These are phyloP conservation scores for Scaptomyza tumidula DNA, from an alignment of 2,888 invertebrate species.

Conservation along the genomic window DNA sequence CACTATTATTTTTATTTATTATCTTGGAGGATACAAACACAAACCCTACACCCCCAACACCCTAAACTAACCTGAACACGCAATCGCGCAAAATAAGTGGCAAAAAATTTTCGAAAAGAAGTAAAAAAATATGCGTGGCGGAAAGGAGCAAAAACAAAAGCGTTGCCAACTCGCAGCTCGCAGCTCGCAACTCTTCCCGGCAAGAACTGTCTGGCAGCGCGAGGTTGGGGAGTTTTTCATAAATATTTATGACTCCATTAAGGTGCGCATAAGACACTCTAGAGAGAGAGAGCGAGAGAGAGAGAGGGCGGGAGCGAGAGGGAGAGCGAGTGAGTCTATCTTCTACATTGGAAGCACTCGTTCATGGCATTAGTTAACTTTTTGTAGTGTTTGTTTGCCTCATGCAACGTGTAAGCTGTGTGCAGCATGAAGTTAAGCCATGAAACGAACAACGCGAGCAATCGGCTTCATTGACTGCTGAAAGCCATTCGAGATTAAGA, in stretches of 20 bases:
- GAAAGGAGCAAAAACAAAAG: conserved; percentile 47
- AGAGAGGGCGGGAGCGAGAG: conserved; percentile 49
- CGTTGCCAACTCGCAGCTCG: conserved; percentile 11
- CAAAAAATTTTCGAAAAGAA: conserved; percentile 55
- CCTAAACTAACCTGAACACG: conserved; percentile 5
- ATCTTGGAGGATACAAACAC: conserved; percentile 39
- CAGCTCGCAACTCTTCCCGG: not conserved
- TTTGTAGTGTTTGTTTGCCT: conserved; percentile 30
- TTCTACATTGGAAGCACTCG: conserved; percentile 35
- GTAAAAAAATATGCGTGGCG: conserved; percentile 51
- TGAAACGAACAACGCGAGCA: conserved; percentile 29
- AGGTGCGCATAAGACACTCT: conserved; percentile 82
- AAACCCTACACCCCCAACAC: not conserved
- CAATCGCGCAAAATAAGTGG: conserved; percentile 67
- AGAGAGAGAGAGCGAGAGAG: conserved; percentile 58
- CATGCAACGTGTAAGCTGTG: conserved; percentile 61
- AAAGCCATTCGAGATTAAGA: conserved; percentile 19
- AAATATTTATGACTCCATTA: conserved; percentile 85
- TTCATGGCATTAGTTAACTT: conserved; percentile 51
- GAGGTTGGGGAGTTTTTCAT: conserved; percentile 71
- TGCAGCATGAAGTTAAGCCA: conserved; percentile 58
- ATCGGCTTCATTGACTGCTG: conserved; percentile 48
- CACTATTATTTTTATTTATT: conserved; percentile 61
- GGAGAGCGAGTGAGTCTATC: conserved; percentile 28
- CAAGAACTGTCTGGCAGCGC: conserved; percentile 25